Evolutionary conservation across 2,888 invertebrate genomes (phyloP), one percentile per base, ranked within the genome.

Genomic region (Ormyrus nitidulus): DNA sequence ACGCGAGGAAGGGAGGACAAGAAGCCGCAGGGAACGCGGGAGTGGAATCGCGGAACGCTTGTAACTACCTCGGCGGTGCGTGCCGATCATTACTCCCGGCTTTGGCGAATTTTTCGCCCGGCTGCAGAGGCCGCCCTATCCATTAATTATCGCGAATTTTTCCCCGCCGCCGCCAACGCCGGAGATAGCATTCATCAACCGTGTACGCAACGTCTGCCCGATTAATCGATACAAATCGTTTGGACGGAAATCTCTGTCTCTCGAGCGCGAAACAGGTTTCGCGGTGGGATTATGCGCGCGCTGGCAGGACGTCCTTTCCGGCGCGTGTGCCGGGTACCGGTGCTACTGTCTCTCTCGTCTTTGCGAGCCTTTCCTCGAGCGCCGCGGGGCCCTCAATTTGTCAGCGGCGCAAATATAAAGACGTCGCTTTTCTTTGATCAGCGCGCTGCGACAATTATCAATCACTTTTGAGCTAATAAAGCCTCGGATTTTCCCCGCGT

Each of bases 1-100:
- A 81, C 83, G 82, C 80, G 83, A 83, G 80, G 80, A 82, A 78
- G 66, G 54, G 54, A 56, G 54, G 54, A 54, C 9, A 56, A 44
- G 48, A 54, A 56, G 68, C 54, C 54, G 44, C 44, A 46, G 56
- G 68, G 53, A 48, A 62, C 44, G 19, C 64, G 44, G 4, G 44
- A 34, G 61, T 62, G 44, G 62, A 19, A 19, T 62, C 11, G 11
- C 5, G 11, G 61, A 34, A 13, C 46, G 64, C 54, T 48, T 64
- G 64, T 64, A 64, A 64, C 64, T 64, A 64, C 54, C 54, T 56
- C 64, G 6, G 64, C 64, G 64, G 64, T 56, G 54, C 54, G 54
- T 56, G 54, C n/a, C 5, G 54, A 56, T 56, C 54, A 56, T 56
- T 11, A 56, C 65, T 19, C 19, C 19, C 19, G 19, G 19, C 19